Conservation (phyloP, 1,140 invertebrate genomes). For the Rhizoglyphus robini region DNA sequence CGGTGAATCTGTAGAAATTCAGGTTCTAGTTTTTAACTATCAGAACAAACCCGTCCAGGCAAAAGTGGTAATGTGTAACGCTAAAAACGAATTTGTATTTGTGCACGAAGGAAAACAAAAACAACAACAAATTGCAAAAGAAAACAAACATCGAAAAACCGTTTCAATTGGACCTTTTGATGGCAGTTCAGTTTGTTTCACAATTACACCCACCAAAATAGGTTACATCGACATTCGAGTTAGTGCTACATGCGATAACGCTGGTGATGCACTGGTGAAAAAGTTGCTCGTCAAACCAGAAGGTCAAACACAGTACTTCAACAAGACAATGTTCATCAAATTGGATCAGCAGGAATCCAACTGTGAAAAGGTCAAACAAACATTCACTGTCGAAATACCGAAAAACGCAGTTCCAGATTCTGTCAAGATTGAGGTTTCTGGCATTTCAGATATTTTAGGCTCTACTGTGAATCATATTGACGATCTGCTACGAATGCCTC, state of each 20-base stretch:
- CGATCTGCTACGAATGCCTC: too few relatives aligned
- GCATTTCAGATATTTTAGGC: slow-evolving; percentile 58
- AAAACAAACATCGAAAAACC: background rate
- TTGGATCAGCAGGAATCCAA: slow-evolving; percentile 35
- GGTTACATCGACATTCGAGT: too few relatives aligned
- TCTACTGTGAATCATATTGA: too few relatives aligned
- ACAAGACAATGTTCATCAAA: slow-evolving; percentile 60
- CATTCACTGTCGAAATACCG: slow-evolving; percentile 53
- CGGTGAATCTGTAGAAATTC: too few relatives aligned
- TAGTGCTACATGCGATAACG: too few relatives aligned
- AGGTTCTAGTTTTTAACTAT: too few relatives aligned
- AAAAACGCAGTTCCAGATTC: slow-evolving; percentile 56
- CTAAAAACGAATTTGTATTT: slow-evolving; percentile 62
- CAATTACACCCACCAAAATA: too few relatives aligned
- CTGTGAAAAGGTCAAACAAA: slow-evolving; percentile 32
- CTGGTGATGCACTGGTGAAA: too few relatives aligned
- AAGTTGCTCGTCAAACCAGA: too few relatives aligned
- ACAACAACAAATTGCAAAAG: slow-evolving; percentile 33
- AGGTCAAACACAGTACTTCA: slow-evolving; percentile 54
- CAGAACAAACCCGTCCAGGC: slow-evolving; percentile 47
- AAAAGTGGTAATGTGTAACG: slow-evolving; percentile 69
- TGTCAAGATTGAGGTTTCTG: slow-evolving; percentile 54
- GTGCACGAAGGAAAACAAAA: slow-evolving; percentile 53
- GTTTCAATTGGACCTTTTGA: slow-evolving; percentile 50
- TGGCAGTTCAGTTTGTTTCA: slow-evolving; percentile 63